Conservation (phyloP, 2,113 vertebrate species). For the Mellivora capensis region DNA sequence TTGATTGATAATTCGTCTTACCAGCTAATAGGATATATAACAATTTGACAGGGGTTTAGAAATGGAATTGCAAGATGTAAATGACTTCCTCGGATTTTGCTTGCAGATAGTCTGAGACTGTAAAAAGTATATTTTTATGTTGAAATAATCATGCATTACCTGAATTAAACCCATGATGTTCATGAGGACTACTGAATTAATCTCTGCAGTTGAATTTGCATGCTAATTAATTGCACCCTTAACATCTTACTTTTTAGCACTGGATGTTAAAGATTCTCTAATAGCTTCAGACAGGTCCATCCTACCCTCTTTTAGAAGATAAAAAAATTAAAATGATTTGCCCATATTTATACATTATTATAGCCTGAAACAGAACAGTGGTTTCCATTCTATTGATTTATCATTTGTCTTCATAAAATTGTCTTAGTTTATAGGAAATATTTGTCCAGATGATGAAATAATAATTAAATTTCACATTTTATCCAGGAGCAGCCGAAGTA, state of each 20-base stretch:
- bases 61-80: not conserved
- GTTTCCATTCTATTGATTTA: not conserved
- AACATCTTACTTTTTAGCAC: not conserved
- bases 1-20: not conserved
- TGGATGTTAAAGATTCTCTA: not conserved
- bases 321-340: not conserved
- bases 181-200: not conserved
- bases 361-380: not conserved
- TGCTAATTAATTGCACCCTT: not conserved
- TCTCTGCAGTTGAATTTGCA: constrained; percentile 12
- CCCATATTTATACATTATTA: not conserved
- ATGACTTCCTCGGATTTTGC: not conserved
- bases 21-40: not conserved
- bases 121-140: not conserved
- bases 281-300: not conserved
- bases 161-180: not conserved
- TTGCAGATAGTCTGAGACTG: not conserved
- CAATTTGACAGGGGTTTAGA: not conserved
- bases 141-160: not conserved
- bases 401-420: not conserved
- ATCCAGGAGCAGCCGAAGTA: not conserved
- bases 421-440: not conserved
- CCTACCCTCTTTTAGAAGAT: not conserved
- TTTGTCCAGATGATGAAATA: not conserved
- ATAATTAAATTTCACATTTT: not conserved